A percentile compares a stretch with the other conserved stretches of the same genome.
These are phyloP conservation scores for Oscheius myriophilus DNA, from an alignment of 2,888 invertebrate genomes.

Conservation along the genomic window DNA sequence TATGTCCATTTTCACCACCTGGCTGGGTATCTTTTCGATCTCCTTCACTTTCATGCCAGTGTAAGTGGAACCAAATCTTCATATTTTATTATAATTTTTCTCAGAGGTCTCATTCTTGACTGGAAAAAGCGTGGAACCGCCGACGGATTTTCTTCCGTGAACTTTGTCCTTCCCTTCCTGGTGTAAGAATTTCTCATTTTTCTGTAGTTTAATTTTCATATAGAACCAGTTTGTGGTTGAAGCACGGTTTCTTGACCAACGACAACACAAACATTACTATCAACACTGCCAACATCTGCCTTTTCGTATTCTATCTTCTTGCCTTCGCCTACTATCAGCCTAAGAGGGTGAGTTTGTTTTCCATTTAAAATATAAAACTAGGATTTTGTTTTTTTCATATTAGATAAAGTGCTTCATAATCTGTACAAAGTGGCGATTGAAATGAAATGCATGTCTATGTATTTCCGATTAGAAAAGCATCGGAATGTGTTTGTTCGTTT, in stretches of 20 bases:
- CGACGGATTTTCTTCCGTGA: conserved; percentile 69
- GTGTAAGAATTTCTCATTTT: conserved; percentile 52
- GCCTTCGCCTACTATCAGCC: conserved; percentile 68
- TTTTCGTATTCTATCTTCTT: conserved; percentile 58
- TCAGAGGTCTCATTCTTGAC: conserved; percentile 50
- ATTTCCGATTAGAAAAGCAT: background rate
- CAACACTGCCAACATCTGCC: conserved; percentile 58
- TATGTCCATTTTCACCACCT: conserved; percentile 57
- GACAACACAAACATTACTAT: conserved; percentile 60
- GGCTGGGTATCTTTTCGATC: conserved; percentile 64
- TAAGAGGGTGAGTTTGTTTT: conserved; percentile 52
- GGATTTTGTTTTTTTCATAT: background rate
- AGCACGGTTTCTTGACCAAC: conserved; percentile 63
- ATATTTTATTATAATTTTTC: background rate
- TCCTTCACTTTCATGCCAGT: conserved; percentile 67
- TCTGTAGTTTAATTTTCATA: conserved; percentile 26
- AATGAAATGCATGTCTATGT: background rate
- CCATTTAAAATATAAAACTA: background rate
- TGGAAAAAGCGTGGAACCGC: conserved; percentile 66
- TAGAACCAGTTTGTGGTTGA: conserved; percentile 65
- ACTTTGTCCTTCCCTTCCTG: conserved; percentile 63
- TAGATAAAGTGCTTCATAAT: background rate
- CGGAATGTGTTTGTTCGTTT: background rate
- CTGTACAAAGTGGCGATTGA: background rate
- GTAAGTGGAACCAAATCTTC: conserved; percentile 40